Conservation (phyloP, 2,888 invertebrate species). For the Oscheius onirici region DNA sequence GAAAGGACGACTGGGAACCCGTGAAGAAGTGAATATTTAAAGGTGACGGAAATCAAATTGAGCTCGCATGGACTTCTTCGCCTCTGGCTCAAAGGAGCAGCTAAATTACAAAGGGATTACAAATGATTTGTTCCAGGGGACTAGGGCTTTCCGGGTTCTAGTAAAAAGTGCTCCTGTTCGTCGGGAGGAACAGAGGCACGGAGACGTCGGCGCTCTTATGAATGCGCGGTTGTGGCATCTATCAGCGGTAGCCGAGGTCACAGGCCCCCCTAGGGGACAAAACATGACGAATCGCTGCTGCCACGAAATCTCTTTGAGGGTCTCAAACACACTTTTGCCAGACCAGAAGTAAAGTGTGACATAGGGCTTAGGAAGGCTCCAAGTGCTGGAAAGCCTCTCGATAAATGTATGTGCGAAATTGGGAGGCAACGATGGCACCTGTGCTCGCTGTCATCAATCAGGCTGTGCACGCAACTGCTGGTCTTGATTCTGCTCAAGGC, state of each 20-base stretch:
- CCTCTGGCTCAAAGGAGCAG: no score
- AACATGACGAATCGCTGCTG: constrained; percentile 31
- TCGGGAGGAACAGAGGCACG: not conserved
- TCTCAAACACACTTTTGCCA: not conserved
- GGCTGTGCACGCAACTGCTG: constrained; percentile 31
- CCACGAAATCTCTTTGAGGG: constrained; percentile 24
- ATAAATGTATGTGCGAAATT: constrained; percentile 28
- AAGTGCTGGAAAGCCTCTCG: not conserved
- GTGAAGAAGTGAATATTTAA: constrained; percentile 12
- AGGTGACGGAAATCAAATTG: constrained; percentile 13
- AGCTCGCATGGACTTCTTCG: not conserved
- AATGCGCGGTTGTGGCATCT: constrained; percentile 31
- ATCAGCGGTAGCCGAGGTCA: constrained; percentile 32
- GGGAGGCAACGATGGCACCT: constrained; percentile 26
- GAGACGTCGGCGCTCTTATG: constrained; percentile 26
- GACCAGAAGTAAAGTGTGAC: constrained; percentile 24
- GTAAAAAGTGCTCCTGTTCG: not conserved
- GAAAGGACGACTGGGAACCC: not conserved
- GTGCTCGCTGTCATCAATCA: constrained; percentile 32
- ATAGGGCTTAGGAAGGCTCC: not conserved
- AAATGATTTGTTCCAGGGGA: no score
- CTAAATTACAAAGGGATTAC: no score
- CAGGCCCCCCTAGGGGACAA: constrained; percentile 24
- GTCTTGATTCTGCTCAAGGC: constrained; percentile 17
- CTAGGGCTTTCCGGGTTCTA: not conserved